A percentile compares a stretch with the other conserved stretches of the same genome.
These are phyloP conservation scores for Scelioninae gen. 1 DNA, from an alignment of 2,888 invertebrate species.

Conservation along the genomic window DNA sequence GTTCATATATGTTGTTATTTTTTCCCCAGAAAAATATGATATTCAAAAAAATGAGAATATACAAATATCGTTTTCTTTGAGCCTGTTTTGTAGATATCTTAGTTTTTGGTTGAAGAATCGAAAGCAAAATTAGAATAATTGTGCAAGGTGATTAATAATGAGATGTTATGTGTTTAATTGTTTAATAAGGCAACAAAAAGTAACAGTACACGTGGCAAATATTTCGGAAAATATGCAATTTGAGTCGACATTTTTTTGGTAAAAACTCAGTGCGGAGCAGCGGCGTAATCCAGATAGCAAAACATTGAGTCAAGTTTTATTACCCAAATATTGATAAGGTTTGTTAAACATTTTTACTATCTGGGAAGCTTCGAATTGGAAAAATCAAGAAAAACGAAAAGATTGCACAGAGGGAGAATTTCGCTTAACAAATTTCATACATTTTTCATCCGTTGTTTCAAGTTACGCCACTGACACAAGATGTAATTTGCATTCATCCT, in stretches of 20 bases:
- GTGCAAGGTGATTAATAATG: slow-evolving; percentile 19
- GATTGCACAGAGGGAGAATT: slow-evolving; percentile 7
- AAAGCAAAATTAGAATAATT: background rate
- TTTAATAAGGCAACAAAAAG: slow-evolving; percentile 46
- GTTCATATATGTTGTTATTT: too few species aligned
- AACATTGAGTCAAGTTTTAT: too few species aligned
- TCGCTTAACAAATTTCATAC: background rate
- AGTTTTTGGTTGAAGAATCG: too few species aligned
- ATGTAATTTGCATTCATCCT: slow-evolving; percentile 44
- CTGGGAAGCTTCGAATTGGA: background rate
- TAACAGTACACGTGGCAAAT: slow-evolving; percentile 38
- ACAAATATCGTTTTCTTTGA: too few species aligned
- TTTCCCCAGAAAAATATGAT: too few species aligned
- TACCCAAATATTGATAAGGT: too few species aligned
- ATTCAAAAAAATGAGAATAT: too few species aligned
- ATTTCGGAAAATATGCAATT: slow-evolving; percentile 39
- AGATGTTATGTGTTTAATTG: background rate
- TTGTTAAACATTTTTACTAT: too few species aligned
- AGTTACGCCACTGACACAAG: slow-evolving; percentile 43
- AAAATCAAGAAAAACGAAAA: slow-evolving; percentile 33
- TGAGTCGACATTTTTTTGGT: slow-evolving; percentile 35
- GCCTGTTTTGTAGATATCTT: too few species aligned
- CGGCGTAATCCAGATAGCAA: slow-evolving; percentile 11
- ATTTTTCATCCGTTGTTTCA: background rate
- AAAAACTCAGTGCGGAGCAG: slow-evolving; percentile 44